Conservation (phyloP, 2,797 vertebrate genomes). For the Paguma larvata region DNA sequence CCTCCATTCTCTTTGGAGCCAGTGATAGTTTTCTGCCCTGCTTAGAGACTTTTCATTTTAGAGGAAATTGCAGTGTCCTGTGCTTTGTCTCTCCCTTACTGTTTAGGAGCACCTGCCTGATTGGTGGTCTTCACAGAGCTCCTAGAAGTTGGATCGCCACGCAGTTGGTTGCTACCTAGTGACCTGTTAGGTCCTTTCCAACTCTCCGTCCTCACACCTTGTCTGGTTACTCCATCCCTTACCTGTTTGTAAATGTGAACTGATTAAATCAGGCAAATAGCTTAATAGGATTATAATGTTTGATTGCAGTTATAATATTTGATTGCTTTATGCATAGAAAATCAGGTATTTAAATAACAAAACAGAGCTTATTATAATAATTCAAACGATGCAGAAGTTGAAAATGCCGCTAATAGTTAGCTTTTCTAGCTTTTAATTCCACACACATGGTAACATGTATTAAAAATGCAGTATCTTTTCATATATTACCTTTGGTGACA, state of each 20-base stretch:
- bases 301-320: not conserved
- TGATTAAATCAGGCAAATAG: not conserved
- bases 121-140: not conserved
- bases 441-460: not conserved
- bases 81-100: not conserved
- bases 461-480: not conserved
- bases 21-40: not conserved
- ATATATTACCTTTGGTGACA: not conserved
- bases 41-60: conserved; percentile 16
- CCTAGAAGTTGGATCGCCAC: not conserved
- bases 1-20: not conserved
- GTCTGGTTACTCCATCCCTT: not conserved
- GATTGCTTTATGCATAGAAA: not conserved
- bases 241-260: not conserved
- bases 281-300: not conserved
- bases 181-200: not conserved
- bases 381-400: not conserved
- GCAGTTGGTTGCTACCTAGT: not conserved
- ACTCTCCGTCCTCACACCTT: not conserved
- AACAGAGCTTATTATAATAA: not conserved
- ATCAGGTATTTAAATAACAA: not conserved
- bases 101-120: not conserved
- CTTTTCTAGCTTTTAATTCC: not conserved
- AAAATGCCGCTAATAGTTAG: not conserved
- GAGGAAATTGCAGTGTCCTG: not conserved